These are phyloP conservation scores for Percopsis transmontana DNA, from an alignment of 2,113 vertebrate species.

Conservation along the genomic window DNA sequence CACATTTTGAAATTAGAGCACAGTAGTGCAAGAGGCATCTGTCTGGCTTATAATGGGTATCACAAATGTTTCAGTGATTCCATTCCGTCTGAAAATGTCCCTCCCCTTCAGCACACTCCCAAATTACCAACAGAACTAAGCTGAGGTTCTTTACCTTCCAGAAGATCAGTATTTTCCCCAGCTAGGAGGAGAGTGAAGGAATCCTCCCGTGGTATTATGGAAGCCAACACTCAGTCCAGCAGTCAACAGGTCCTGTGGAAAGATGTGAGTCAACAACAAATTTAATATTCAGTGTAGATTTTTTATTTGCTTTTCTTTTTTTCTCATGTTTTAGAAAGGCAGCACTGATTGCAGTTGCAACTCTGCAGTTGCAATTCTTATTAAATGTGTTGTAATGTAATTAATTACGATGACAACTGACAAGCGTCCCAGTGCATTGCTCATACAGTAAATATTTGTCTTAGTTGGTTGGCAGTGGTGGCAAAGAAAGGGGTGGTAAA, in stretches of 20 bases:
- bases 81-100: slow-evolving; percentile 72
- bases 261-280: slow-evolving; percentile 74
- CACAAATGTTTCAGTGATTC: slow-evolving; percentile 72
- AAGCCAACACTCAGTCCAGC: slow-evolving; percentile 63
- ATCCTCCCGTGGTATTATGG: slow-evolving; percentile 70
- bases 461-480: slow-evolving; percentile 10
- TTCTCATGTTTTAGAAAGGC: too few relatives aligned
- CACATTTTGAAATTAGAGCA: slow-evolving; percentile 55
- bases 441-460: slow-evolving; percentile 27
- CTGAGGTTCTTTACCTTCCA: slow-evolving; percentile 50
- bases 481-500: background rate
- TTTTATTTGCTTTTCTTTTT: background rate
- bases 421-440: background rate
- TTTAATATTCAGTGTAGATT: background rate
- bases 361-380: background rate
- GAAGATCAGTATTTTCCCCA: slow-evolving; percentile 49
- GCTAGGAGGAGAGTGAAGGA: slow-evolving; percentile 50
- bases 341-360: too few relatives aligned
- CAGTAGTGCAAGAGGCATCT: slow-evolving; percentile 59
- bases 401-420: background rate
- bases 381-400: background rate
- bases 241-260: slow-evolving; percentile 78
- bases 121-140: slow-evolving; percentile 71
- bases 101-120: slow-evolving; percentile 72
- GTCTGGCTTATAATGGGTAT: slow-evolving; percentile 66